Evolutionary conservation across 2,113 vertebrate genomes (phyloP).

Genomic region (Hippopotamus amphibius): DNA sequence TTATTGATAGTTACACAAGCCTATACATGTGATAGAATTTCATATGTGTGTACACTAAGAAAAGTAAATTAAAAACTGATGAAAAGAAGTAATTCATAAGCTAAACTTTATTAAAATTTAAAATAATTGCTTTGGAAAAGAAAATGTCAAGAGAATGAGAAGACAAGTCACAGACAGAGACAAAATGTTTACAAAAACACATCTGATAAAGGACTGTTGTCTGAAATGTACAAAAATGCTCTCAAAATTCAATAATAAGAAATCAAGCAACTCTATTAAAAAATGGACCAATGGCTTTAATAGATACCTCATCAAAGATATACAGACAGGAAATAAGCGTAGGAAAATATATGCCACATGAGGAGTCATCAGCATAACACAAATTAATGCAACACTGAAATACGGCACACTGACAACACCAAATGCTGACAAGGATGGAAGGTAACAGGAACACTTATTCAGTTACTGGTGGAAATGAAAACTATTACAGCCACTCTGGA

Average conservation of each 20-base stretch:
- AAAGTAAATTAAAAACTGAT: neutral
- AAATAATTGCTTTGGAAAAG: neutral
- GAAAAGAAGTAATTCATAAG: neutral
- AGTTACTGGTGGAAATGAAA: neutral
- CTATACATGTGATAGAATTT: neutral
- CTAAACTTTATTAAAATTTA: neutral
- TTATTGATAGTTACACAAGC: neutral
- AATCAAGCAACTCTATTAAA: neutral
- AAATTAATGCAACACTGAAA: neutral
- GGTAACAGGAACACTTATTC: neutral
- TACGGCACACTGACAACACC: neutral
- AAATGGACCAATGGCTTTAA: neutral
- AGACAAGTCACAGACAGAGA: neutral
- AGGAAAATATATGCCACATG: neutral
- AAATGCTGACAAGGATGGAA: neutral
- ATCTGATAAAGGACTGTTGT: neutral
- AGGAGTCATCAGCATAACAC: neutral
- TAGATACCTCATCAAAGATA: neutral
- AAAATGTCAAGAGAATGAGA: neutral
- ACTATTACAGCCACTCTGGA: neutral
- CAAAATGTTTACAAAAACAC: neutral
- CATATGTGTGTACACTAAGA: no score
- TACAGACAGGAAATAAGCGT: neutral
- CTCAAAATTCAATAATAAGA: neutral
- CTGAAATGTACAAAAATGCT: neutral